Conservation (phyloP, 1,140 invertebrate species). For the Lasioglossum albipes region DNA sequence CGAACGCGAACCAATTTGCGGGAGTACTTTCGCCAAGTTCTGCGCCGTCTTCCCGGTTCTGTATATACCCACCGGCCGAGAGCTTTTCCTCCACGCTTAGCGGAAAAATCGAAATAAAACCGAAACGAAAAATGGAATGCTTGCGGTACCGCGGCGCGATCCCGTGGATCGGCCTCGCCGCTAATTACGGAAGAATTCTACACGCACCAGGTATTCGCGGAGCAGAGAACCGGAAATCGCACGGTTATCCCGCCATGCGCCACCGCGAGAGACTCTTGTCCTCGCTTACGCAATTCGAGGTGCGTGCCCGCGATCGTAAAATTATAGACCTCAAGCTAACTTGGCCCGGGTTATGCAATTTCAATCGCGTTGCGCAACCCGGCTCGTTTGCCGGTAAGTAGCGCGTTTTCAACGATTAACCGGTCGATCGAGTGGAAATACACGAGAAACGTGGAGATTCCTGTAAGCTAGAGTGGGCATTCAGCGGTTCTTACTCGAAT, state of each 20-base stretch:
- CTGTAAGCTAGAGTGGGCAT: too few relatives aligned
- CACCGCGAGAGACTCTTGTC: conserved; percentile 6
- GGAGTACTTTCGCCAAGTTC: conserved; percentile 20
- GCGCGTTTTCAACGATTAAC: not conserved
- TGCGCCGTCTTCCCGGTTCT: conserved; percentile 5
- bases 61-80: too few relatives aligned
- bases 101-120: not conserved
- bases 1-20: conserved; percentile 4
- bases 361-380: conserved; percentile 11
- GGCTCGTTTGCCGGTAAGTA: conserved; percentile 4
- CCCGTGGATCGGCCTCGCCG: not conserved
- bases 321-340: conserved; percentile 28
- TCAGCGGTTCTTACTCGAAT: too few relatives aligned
- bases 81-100: conserved; percentile 2
- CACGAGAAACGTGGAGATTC: too few relatives aligned
- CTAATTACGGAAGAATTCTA: conserved; percentile 1
- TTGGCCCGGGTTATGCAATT: conserved; percentile 13
- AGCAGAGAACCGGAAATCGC: conserved; percentile 25
- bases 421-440: not conserved
- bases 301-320: conserved; percentile 14
- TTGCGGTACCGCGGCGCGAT: not conserved
- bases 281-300: conserved; percentile 17
- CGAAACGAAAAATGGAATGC: not conserved
- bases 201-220: not conserved
- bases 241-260: not conserved